Conservation (phyloP, 2,888 invertebrate species). For the Parelbella ahira region DNA sequence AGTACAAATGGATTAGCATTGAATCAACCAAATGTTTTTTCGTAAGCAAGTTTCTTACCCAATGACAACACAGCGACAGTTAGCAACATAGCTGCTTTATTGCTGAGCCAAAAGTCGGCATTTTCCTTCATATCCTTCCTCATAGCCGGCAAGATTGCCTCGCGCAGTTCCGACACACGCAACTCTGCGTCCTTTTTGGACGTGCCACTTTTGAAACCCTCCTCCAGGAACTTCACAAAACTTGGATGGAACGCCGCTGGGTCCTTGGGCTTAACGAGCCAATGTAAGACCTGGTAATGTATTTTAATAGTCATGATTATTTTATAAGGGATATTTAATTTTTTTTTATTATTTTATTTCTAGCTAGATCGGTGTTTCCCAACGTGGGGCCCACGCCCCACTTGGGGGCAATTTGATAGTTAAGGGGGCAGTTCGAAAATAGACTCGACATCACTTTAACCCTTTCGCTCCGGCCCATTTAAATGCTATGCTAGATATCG, state of each 20-base stretch:
- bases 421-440: no score
- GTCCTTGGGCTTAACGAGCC: slow-evolving; percentile 92
- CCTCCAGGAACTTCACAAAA: slow-evolving; percentile 86
- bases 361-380: no score
- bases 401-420: no score
- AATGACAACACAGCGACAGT: slow-evolving; percentile 86
- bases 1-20: no score
- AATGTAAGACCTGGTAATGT: slow-evolving; percentile 87
- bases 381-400: no score
- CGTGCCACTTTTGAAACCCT: slow-evolving; percentile 85
- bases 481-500: no score
- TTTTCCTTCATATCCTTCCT: slow-evolving; percentile 79
- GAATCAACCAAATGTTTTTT: no score
- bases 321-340: no score
- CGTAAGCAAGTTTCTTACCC: slow-evolving; percentile 71
- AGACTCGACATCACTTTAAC: no score
- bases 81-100: slow-evolving; percentile 83
- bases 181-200: slow-evolving; percentile 87
- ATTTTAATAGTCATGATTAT: no score
- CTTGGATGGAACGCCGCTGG: slow-evolving; percentile 90
- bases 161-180: slow-evolving; percentile 85
- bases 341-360: no score
- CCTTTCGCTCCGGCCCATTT: no score
- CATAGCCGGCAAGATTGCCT: slow-evolving; percentile 82
- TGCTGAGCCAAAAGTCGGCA: slow-evolving; percentile 84